These are phyloP conservation scores for Eubasilissa splendida DNA, from an alignment of 2,888 invertebrate genomes.

Conservation along the genomic window DNA sequence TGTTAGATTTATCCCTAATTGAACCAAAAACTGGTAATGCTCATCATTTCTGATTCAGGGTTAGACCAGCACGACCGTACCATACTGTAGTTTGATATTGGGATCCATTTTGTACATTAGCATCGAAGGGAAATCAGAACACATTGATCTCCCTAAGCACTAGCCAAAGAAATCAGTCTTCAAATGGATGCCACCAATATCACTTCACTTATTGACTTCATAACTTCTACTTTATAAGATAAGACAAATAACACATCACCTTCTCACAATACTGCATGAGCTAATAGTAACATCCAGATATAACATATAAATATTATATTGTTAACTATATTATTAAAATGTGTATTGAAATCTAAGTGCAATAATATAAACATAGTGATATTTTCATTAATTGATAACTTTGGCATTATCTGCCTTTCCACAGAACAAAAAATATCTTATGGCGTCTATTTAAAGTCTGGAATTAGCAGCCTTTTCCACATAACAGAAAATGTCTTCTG, in stretches of 20 bases:
- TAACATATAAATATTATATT: slow-evolving; percentile 49
- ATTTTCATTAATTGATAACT: slow-evolving; percentile 21
- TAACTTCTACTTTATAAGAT: slow-evolving; percentile 39
- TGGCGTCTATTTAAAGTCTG: not conserved
- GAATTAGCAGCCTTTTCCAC: too few relatives aligned
- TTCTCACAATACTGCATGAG: slow-evolving; percentile 49
- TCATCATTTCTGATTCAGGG: not conserved
- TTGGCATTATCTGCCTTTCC: slow-evolving; percentile 29
- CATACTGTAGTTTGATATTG: slow-evolving; percentile 40
- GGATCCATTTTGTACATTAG: slow-evolving; percentile 57
- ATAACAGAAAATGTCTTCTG: too few relatives aligned
- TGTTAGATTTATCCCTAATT: too few relatives aligned
- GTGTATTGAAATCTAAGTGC: slow-evolving; percentile 50
- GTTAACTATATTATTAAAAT: slow-evolving; percentile 43
- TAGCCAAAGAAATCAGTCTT: slow-evolving; percentile 58
- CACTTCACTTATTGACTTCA: slow-evolving; percentile 54
- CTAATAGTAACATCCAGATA: slow-evolving; percentile 54
- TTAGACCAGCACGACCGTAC: slow-evolving; percentile 22
- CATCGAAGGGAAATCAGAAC: slow-evolving; percentile 49
- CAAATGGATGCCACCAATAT: slow-evolving; percentile 57
- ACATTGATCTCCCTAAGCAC: slow-evolving; percentile 50
- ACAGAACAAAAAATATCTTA: not conserved
- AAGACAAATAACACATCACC: slow-evolving; percentile 38
- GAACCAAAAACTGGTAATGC: too few relatives aligned
- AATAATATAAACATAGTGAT: slow-evolving; percentile 43